Evolutionary conservation across 2,113 vertebrate species (phyloP).

Genomic region (Otus sunia): DNA sequence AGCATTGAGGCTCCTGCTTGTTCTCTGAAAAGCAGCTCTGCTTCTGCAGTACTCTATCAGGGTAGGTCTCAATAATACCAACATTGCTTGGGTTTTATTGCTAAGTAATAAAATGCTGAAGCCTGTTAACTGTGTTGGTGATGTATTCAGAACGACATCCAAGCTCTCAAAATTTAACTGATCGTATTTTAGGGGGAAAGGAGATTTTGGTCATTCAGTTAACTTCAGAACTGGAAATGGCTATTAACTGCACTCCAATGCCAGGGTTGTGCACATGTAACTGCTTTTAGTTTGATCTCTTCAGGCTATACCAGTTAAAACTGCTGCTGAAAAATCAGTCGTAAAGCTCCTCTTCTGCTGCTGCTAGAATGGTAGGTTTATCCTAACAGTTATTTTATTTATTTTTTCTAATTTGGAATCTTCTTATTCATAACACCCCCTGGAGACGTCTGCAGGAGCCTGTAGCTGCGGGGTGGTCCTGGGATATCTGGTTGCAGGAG

Average conservation of each 20-base stretch:
- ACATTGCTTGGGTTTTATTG: neutral
- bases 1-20: neutral
- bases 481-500: neutral
- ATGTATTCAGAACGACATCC: neutral
- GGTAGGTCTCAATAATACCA: neutral
- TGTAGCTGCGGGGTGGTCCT: neutral
- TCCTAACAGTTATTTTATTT: neutral
- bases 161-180: neutral
- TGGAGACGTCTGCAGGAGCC: neutral
- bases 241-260: neutral
- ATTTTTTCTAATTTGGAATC: neutral
- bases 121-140: neutral
- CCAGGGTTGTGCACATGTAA: neutral
- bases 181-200: neutral
- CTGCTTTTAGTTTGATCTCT: neutral
- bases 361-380: neutral
- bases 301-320: neutral
- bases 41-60: neutral
- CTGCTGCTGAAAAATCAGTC: neutral
- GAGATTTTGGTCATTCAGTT: neutral
- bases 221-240: neutral
- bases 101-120: neutral
- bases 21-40: neutral
- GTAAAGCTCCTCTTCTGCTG: neutral
- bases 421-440: neutral